Percentiles rank a stretch among this genome's conserved stretches.
Evolutionary conservation across 2,113 vertebrate genomes (phyloP).

Genomic region (Sylvia atricapilla): DNA sequence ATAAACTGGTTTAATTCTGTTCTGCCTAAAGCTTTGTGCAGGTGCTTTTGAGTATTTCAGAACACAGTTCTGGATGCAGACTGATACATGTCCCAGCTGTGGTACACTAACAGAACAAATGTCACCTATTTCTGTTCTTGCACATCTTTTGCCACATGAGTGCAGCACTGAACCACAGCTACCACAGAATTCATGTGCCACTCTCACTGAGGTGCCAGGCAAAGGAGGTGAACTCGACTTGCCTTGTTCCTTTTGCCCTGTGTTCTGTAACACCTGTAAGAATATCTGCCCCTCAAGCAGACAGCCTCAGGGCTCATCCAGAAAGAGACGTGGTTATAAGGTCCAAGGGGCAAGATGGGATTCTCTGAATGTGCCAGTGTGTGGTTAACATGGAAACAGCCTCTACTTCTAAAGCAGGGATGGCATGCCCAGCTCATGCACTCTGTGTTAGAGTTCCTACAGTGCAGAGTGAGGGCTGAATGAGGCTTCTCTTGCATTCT

Average conservation of each 20-base stretch:
- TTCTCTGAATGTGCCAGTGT: neutral
- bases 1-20: neutral
- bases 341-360: neutral
- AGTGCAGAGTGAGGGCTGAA: neutral
- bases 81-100: neutral
- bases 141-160: accelerated
- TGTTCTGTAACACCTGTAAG: neutral
- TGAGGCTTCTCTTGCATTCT: neutral
- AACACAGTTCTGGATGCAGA: neutral
- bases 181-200: neutral
- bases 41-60: neutral
- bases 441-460: neutral
- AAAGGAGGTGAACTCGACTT: neutral
- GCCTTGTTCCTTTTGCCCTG: neutral
- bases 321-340: neutral
- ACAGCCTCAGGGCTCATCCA: neutral
- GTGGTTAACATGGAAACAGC: neutral
- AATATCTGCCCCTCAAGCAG: neutral
- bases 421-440: neutral
- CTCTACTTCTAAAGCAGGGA: neutral
- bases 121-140: neutral
- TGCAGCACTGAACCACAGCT: neutral
- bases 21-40: neutral
- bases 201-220: neutral
- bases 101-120: neutral